Conservation (phyloP, 2,888 invertebrate species). For the Nomada lathburiana region DNA sequence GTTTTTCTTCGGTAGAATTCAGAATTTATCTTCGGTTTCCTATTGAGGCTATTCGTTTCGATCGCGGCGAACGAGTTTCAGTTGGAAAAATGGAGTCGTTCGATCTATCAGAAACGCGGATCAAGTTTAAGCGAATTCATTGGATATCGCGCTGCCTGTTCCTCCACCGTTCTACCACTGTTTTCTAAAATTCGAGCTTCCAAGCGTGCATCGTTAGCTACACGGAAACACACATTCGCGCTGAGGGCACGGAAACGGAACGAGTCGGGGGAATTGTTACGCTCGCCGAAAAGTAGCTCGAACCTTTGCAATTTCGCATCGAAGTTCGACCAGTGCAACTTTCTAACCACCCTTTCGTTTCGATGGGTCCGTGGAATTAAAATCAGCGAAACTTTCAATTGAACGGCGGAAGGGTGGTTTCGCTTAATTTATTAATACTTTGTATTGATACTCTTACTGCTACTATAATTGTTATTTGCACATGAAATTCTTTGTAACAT, state of each 20-base stretch:
- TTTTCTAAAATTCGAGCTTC: constrained; percentile 33
- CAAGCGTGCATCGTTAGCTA: constrained; percentile 13
- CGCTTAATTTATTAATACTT: too few species aligned
- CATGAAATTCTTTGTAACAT: too few species aligned
- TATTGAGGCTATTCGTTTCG: too few species aligned
- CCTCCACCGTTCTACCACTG: background rate
- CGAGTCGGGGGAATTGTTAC: constrained; percentile 43
- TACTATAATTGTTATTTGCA: too few species aligned
- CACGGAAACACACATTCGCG: background rate
- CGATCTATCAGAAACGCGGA: background rate
- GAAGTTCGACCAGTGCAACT: constrained; percentile 20
- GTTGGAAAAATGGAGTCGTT: background rate
- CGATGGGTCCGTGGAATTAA: constrained; percentile 4
- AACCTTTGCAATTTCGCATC: constrained; percentile 39
- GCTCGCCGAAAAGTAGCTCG: constrained; percentile 22
- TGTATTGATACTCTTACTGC: too few species aligned
- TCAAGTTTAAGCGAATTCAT: constrained; percentile 21
- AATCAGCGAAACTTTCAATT: constrained; percentile 6
- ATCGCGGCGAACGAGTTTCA: background rate
- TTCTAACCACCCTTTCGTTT: constrained; percentile 27
- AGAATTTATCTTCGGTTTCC: too few species aligned
- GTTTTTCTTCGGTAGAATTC: too few species aligned
- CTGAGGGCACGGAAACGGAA: constrained; percentile 2
- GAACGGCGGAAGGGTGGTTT: background rate
- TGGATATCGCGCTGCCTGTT: background rate